Conservation (phyloP, 2,113 vertebrate genomes). For the Salvelinus fontinalis region DNA sequence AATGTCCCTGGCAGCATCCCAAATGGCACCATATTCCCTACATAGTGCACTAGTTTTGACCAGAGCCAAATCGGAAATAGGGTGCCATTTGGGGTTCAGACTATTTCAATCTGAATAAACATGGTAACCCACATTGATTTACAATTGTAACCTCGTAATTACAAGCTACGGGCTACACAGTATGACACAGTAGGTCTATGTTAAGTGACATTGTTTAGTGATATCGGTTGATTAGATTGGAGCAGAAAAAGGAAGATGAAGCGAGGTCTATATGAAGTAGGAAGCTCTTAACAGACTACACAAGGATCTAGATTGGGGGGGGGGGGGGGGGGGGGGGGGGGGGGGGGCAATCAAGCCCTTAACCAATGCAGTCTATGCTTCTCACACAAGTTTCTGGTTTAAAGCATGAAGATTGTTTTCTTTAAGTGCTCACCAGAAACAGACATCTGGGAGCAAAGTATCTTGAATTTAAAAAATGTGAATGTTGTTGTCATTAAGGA, state of each 20-base stretch:
- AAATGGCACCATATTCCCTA: no score
- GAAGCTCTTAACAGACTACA: conserved; percentile 27
- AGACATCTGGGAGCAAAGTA: neutral
- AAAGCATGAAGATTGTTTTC: neutral
- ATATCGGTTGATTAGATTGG: neutral
- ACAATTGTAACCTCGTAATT: neutral
- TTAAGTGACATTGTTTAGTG: neutral
- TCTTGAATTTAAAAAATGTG: no score
- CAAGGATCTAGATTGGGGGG: conserved; percentile 33
- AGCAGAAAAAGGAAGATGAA: neutral
- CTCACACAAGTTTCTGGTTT: neutral
- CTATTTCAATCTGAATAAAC: neutral
- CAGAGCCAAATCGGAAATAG: no score
- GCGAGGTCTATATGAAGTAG: neutral
- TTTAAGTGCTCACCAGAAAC: neutral
- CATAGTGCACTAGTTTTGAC: no score
- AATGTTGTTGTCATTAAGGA: no score
- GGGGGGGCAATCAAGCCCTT: conserved; percentile 51
- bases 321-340: conserved; percentile 42
- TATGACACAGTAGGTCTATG: neutral
- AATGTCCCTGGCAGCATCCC: no score
- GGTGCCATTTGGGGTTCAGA: no score
- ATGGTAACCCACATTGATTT: neutral
- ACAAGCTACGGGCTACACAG: neutral
- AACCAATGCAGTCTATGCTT: conserved; percentile 48